Base-by-base conservation (phyloP, 2,888 invertebrate species). In the Trileptium ribeirensis region DNA sequence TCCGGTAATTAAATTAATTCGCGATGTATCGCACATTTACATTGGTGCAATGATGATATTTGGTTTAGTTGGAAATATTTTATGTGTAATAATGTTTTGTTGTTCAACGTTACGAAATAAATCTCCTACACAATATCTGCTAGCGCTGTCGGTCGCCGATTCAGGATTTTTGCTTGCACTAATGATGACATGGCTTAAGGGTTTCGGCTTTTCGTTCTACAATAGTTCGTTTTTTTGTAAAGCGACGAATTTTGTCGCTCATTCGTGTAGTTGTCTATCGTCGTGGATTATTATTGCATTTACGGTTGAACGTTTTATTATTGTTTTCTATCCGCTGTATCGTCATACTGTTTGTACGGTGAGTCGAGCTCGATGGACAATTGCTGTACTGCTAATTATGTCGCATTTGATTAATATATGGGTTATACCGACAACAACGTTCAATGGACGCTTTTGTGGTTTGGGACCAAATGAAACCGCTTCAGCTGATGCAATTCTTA, bases 281-380 rank as follows among this genome's bases (percentile, higher is more conserved):
- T 51, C 29, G 2, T 79, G 79, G 79, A 29, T 38, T n/a, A 79
- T 79, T 1, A 39, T 79, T 33, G 67, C 39, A 31, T 79, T 79
- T 8, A 79, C 74, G 1, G 37, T 33, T 31, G 79, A 79, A 70
- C 79, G 79, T 31, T 79, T 75, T 8, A 75, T 79, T 2, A 39
- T 75, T 67, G 70, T 79, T 2, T 79, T 67, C 37, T 34, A 39
- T 15, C 79, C 79, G 1, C 37, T 79, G 33, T 78, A 79, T 34
- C 8, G 64, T 3, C 15, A 8, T 3, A 8, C 29, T 3, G 36
- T 75, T 38, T 75, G 77, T 75, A 75, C 77, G 33, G 77, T 75
- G 34, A n/a, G 2, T 8, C 79, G 79, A n/a, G 79, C 64, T 34
- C 33, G 36, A 29, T 36, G 2, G 19, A 81, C 40, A 24, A 1